Conservation (phyloP, 2,888 invertebrate genomes). For the Selenia dentaria region DNA sequence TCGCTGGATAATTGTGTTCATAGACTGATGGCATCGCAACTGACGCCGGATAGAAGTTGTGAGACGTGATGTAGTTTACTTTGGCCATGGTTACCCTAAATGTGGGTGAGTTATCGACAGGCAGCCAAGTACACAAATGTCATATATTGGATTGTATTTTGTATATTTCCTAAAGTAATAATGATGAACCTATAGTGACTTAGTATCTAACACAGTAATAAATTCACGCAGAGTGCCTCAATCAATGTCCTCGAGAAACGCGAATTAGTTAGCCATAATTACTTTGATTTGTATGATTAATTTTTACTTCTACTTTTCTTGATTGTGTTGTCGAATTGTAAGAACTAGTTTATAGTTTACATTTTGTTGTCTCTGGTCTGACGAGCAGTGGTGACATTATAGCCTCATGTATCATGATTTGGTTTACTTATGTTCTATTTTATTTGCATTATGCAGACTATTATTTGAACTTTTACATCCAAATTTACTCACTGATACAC, state of each 20-base stretch:
- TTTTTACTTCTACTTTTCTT: constrained; percentile 65
- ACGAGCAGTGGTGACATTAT: constrained; percentile 39
- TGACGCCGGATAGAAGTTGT: constrained; percentile 24
- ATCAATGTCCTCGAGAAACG: constrained; percentile 71
- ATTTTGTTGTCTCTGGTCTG: constrained; percentile 48
- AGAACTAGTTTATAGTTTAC: constrained; percentile 63
- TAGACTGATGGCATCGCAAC: constrained; percentile 68
- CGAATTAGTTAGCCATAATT: constrained; percentile 78
- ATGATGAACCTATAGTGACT: constrained; percentile 55
- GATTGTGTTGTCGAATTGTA: constrained; percentile 74
- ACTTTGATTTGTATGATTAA: constrained; percentile 64
- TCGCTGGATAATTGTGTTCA: constrained; percentile 83
- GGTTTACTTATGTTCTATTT: constrained; percentile 44
- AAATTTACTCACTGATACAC: constrained; percentile 67
- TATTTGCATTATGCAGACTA: constrained; percentile 36
- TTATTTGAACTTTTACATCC: constrained; percentile 44
- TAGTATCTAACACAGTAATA: constrained; percentile 62
- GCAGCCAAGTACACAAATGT: constrained; percentile 30
- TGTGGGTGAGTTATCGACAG: constrained; percentile 20
- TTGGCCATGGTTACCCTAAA: constrained; percentile 35
- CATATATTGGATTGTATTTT: constrained; percentile 55
- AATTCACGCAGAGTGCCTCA: constrained; percentile 83
- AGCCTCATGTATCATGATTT: constrained; percentile 63
- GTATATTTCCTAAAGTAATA: constrained; percentile 66
- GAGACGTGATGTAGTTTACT: constrained; percentile 36